Base-by-base conservation (phyloP, 2,113 vertebrate species). In the Caretta caretta region DNA sequence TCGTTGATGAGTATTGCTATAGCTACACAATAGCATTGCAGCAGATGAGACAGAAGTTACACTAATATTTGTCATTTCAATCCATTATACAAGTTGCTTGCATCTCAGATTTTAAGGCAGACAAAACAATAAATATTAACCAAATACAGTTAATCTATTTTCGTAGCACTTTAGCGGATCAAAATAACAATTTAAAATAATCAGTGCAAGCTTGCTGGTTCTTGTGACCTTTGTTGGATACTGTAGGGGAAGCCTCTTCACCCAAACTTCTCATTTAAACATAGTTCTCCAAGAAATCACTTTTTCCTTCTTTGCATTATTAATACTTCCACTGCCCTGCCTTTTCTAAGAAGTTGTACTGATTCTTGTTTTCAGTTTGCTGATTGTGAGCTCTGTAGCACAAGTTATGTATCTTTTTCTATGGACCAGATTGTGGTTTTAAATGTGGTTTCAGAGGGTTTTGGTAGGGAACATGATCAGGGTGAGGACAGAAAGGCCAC, bases 141-240 rank as follows among this genome's bases (percentile, higher is more conserved):
- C 14, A 96, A 92, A 80, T 14, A 20, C 11, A n/a, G 31, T 88
- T 88, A 81, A 84, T 92, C 54, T 75, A 46, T 89, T 92, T 94
- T 57, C 57, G 72, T 76, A 83, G n/a, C 22, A 84, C 93, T 81
- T 94, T 81, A 83, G 59, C 59, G 83, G 25, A 51, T 87, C 12
- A 75, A 72, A 91, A 53, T 8, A 72, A 82, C 62, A 91, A 90
- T 87, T 89, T 65, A 85, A 31, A 79, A 75, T 57, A 87, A 87
- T 20, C 83, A 83, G 59, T 83, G 24, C 4, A 54, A 51, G 5
- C 9, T 65, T 87, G 49, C 87, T 92, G 42, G 81, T 2, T 90
- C 8, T 85, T 19, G 0, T 78, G 65, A 93, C 20, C 5, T n/a
- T 46, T 83, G 3, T 12, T 87, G 42, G 3, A 14, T 80, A 76